A percentile compares a stretch with the other conserved stretches of the same genome.
phyloP scores from a whole-genome alignment of 1,140 invertebrate species.

The Caerostris darwini region DNA sequence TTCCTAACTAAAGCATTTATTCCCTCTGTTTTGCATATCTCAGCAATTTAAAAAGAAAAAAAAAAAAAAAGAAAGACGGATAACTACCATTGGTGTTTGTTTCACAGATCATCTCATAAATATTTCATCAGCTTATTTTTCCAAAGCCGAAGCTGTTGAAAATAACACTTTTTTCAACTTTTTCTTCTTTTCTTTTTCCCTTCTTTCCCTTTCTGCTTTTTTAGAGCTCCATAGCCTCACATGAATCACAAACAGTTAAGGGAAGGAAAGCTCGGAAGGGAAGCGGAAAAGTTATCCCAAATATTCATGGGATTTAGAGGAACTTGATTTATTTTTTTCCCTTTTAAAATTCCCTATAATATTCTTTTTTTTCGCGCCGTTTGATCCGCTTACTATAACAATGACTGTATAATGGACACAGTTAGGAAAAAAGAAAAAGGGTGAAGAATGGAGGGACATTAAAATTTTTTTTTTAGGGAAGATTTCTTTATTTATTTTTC shows the following conservation, averaged over 20 bases:
- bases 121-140: slow-evolving; percentile 53
- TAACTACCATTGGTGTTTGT: background rate
- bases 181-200: background rate
- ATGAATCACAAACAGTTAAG: slow-evolving; percentile 70
- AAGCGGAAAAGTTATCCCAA: slow-evolving; percentile 52
- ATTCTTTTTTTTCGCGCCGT: slow-evolving; percentile 56
- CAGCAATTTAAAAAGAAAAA: too few relatives aligned
- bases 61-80: too few relatives aligned
- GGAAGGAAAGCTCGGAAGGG: background rate
- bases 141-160: background rate
- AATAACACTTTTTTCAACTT: background rate
- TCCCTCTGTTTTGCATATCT: too few relatives aligned
- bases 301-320: slow-evolving; percentile 71
- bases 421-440: background rate
- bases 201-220: background rate
- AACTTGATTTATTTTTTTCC: background rate
- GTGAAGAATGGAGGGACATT: slow-evolving; percentile 9
- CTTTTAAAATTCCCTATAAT: slow-evolving; percentile 22
- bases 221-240: slow-evolving; percentile 38
- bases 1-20: too few relatives aligned
- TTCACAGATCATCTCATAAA: slow-evolving; percentile 23
- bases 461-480: background rate
- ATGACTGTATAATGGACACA: slow-evolving; percentile 70
- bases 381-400: slow-evolving; percentile 75
- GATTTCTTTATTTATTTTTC: background rate